Base-by-base conservation (phyloP, 2,797 vertebrate species). In the Chanos chanos region DNA sequence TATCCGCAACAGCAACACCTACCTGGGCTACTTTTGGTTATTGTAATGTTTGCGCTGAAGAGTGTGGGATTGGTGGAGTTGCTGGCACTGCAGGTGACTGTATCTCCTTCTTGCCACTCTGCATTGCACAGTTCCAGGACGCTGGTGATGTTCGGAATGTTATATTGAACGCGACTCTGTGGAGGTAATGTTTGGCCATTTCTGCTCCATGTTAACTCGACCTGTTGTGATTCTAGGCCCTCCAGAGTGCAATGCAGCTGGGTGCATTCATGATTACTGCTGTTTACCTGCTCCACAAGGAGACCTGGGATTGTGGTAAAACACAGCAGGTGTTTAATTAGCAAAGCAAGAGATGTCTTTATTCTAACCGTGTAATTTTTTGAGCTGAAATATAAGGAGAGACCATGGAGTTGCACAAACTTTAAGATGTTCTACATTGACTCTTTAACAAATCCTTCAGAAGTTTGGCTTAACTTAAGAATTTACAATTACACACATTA, bases 171-270 rank as follows among this genome's bases (percentile, higher is more conserved):
- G 16, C 24, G 19, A 15, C 10, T 2, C 4, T 7, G 25, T 25
- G 51, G 3, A 47, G 10, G 18, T 41, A 12, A 25, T 1, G 1
- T 28, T 3, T 53, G 19, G 57, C 9, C 31, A 4, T 15, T 12
- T 54, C 2, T 12, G 21, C 1, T 53, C 74, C 77, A 79, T 36
- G 60, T 73, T 58, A 79, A 71, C 43, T 64, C 66, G 12, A 68
- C 52, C 15, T 18, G 10, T 36, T 51, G 45, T 34, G 25, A 6
- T 2, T 10, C 51, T 7, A 62, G 15, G 58, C 1, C 19, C 21
- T 62, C n/a, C 47, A 74, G 3, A 37, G 55, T 40, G 36, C 77
- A 79, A 34, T 66, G 18, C 31, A 76, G 65, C 52, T 36, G 15
- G 9, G 76, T 2, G 51, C 77, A 79, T 19, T 2, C 49, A 21